Base-by-base conservation (phyloP, 2,113 vertebrate species). In the Passer montanus region DNA sequence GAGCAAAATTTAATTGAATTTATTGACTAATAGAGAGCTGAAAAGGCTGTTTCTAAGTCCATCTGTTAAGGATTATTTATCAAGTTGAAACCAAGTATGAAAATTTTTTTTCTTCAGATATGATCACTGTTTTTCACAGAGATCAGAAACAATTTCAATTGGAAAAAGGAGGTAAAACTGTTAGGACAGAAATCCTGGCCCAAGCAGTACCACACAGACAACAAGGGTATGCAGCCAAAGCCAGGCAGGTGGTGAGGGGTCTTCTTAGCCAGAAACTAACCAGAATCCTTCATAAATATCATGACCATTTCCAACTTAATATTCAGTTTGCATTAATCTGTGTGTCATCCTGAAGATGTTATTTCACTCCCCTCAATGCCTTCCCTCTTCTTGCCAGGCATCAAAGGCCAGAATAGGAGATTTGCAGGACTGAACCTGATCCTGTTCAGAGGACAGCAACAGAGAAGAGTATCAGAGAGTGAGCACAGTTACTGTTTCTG, bases 91-190 rank as follows among this genome's bases (percentile, higher is more conserved):
- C 16, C 35, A 83, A 75, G 15, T 4, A 60, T 9, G 35, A 77
- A 83, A 83, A 69, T 19, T 13, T 23, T 59, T 59, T 31, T 74
- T 77, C 33, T 69, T 74, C 46, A 62, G 33, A 31, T 50, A 60
- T 27, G 26, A 55, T 47, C 24, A 22, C 7, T 60, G 10, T 20
- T 83, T 91, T 67, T 60, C 67, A 64, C 14, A 41, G 24, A 68
- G 14, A 62, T n/a, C 0, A 1, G n/a, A 80, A 90, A 23, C 0
- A 0, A 47, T 68, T 41, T 83, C 7, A 47, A 14, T 19, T 35
- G 30, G n/a, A 47, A 52, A 85, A 80, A 73, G 26, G 15, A 82
- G 14, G 7, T 30, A 50, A 92, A 92, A 56, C 13, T 43, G 2
- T 30, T 22, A 31, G 31, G 26, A 55, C 9, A 68, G 26, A 84